These are phyloP conservation scores for Polydrusus cervinus DNA, from an alignment of 2,888 invertebrate species.

Conservation along the genomic window DNA sequence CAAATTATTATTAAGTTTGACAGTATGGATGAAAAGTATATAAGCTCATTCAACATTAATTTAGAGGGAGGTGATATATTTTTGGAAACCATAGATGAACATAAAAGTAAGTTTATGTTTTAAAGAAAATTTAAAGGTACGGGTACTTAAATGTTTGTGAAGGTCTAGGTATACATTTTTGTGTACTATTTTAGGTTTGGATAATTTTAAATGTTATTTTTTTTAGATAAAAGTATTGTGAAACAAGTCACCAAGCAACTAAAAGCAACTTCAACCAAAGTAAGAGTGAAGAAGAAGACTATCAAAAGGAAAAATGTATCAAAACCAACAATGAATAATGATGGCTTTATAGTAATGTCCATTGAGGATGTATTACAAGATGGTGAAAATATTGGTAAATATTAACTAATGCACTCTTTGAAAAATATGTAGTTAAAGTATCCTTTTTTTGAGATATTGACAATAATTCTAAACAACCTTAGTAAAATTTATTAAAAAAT, in stretches of 20 bases:
- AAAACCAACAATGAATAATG: not conserved
- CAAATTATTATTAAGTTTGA: conserved; percentile 19
- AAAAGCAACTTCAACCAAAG: not conserved
- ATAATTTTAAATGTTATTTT: too few species aligned
- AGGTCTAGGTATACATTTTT: not conserved
- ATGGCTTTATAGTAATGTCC: conserved; percentile 10
- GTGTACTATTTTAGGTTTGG: too few species aligned
- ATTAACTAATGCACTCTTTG: too few species aligned
- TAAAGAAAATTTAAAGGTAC: not conserved
- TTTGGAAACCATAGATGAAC: not conserved
- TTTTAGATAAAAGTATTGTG: too few species aligned
- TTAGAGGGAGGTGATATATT: not conserved
- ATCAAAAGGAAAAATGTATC: not conserved
- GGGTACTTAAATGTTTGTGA: not conserved
- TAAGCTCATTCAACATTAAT: not conserved
- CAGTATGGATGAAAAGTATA: not conserved
- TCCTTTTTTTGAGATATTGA: too few species aligned
- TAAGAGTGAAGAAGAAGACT: not conserved
- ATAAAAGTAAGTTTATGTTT: not conserved
- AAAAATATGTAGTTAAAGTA: not conserved
- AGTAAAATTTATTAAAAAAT: too few species aligned
- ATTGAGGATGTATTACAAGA: conserved; percentile 9
- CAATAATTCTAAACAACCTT: too few species aligned
- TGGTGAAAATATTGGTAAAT: not conserved
- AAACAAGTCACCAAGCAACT: not conserved